These are phyloP conservation scores for Euzophera pinguis DNA, from an alignment of 2,888 invertebrate species.

Conservation along the genomic window DNA sequence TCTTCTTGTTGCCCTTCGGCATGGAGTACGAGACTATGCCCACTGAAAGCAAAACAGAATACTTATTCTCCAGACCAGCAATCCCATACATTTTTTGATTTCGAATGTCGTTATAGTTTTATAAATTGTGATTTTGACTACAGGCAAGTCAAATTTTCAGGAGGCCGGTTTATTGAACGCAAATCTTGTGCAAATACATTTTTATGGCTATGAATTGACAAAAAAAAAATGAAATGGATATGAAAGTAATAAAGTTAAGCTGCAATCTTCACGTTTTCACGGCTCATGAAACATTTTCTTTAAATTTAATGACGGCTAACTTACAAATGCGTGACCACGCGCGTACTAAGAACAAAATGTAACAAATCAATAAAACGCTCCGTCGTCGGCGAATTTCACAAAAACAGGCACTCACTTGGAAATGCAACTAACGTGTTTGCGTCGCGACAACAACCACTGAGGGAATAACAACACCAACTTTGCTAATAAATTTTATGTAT, in stretches of 20 bases:
- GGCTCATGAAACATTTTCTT: constrained; percentile 4
- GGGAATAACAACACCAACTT: constrained; percentile 22
- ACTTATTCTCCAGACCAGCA: no score
- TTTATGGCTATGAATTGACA: neutral
- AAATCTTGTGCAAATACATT: constrained; percentile 7
- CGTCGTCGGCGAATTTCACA: constrained; percentile 32
- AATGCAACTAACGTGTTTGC: constrained; percentile 28
- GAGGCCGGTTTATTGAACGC: constrained; percentile 8
- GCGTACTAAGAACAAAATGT: constrained; percentile 1
- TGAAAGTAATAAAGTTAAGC: neutral
- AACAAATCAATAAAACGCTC: constrained; percentile 8
- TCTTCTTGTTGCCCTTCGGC: constrained; percentile 92
- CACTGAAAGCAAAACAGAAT: constrained; percentile 70
- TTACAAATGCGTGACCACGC: constrained; percentile 9
- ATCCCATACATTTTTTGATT: no score
- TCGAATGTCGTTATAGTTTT: no score
- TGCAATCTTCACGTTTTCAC: constrained; percentile 3
- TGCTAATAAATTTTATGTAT: constrained; percentile 10
- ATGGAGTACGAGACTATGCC: constrained; percentile 92
- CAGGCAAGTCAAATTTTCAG: neutral
- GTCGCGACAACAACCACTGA: constrained; percentile 29
- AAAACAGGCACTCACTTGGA: constrained; percentile 29
- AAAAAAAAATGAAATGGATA: neutral
- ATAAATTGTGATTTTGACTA: no score
- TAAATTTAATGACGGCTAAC: constrained; percentile 7